A percentile compares a stretch with the other conserved stretches of the same genome.
phyloP scores from a whole-genome alignment of 2,113 vertebrate genomes.

The Furnarius figulus region DNA sequence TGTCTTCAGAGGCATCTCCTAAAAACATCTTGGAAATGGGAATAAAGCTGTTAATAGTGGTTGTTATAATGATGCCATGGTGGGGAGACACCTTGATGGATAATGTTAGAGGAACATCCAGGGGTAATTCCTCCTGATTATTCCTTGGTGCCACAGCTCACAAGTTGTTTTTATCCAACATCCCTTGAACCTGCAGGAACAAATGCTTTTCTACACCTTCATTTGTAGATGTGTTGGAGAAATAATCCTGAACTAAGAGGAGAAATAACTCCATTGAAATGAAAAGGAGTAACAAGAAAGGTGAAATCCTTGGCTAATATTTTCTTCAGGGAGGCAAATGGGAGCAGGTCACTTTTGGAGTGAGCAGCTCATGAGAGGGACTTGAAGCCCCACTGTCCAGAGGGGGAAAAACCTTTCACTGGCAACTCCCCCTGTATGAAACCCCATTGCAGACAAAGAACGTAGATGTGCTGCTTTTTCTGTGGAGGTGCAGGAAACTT shows the following conservation, averaged over 20 bases:
- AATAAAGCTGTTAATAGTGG: not conserved
- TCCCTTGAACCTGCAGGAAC: not conserved
- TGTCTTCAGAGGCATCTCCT: not conserved
- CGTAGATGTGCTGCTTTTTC: not conserved
- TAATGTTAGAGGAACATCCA: not conserved
- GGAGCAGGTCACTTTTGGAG: not conserved
- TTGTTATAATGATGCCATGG: not conserved
- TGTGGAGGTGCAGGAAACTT: not conserved
- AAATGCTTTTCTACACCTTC: not conserved
- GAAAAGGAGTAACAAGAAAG: not conserved
- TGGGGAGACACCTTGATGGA: not conserved
- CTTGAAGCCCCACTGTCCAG: not conserved
- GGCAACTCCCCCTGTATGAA: not conserved
- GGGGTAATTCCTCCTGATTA: not conserved
- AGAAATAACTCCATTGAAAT: not conserved
- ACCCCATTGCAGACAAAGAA: accelerated
- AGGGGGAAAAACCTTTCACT: not conserved
- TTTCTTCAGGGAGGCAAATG: not conserved
- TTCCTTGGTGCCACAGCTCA: not conserved
- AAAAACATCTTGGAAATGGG: not conserved
- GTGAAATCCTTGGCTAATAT: not conserved
- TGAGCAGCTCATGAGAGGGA: not conserved
- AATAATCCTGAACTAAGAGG: not conserved
- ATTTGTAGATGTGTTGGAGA: not conserved
- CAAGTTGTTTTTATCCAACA: not conserved